These are phyloP conservation scores for Parazoanthus swiftii DNA, from an alignment of 92 coral and sea anemone species.

Conservation along the genomic window DNA sequence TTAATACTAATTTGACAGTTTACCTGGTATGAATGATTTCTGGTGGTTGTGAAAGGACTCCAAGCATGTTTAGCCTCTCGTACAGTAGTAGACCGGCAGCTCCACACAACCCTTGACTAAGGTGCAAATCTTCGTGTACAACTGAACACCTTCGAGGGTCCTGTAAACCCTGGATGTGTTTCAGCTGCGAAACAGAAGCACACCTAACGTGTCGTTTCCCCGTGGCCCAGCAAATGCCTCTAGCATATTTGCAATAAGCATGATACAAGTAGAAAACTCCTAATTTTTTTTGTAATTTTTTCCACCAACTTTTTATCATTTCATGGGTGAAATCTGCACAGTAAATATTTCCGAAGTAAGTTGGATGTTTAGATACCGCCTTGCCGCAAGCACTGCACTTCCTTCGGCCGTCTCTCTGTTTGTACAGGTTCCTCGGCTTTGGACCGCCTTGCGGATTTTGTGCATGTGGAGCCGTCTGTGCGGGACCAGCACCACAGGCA, in stretches of 20 bases:
- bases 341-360: too few species aligned
- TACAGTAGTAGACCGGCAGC: conserved; percentile 58
- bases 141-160: conserved; percentile 62
- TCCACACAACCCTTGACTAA: conserved; percentile 44
- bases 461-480: too few species aligned
- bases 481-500: too few species aligned
- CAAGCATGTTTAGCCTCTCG: conserved; percentile 62
- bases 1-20: not conserved
- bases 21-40: conserved; percentile 53
- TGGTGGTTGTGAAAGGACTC: conserved; percentile 69
- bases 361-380: too few species aligned
- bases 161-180: conserved; percentile 62
- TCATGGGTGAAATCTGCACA: too few species aligned
- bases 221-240: conserved; percentile 55
- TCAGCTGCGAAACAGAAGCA: conserved; percentile 53
- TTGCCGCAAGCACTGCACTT: too few species aligned
- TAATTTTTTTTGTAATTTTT: too few species aligned
- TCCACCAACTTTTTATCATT: too few species aligned
- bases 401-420: too few species aligned
- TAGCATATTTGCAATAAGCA: conserved; percentile 38
- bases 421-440: too few species aligned
- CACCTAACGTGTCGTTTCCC: conserved; percentile 61
- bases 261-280: too few species aligned
- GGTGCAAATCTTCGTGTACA: conserved; percentile 57
- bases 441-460: too few species aligned